Evolutionary conservation across 1,140 invertebrate species (phyloP).

Genomic region (Anoplophora glabripennis): DNA sequence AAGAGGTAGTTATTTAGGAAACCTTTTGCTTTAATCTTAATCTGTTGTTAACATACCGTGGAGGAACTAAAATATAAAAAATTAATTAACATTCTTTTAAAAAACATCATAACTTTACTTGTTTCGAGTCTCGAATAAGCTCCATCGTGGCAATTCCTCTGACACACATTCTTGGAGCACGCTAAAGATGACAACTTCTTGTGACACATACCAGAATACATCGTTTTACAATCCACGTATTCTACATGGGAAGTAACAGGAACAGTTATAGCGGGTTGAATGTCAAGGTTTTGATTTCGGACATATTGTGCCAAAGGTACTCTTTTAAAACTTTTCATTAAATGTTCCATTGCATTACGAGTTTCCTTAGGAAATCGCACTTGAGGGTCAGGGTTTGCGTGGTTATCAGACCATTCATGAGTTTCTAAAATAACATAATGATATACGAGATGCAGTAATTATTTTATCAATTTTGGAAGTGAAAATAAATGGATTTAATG

Average conservation of each 20-base stretch:
- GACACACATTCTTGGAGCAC: neutral
- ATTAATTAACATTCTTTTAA: neutral
- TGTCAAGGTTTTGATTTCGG: conserved; percentile 4
- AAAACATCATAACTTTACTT: neutral
- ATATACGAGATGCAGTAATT: neutral
- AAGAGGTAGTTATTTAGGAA: too few species aligned
- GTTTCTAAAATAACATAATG: conserved; percentile 12
- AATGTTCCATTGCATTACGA: conserved; percentile 17
- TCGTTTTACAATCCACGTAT: neutral
- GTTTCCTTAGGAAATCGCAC: conserved; percentile 29
- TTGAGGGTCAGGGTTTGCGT: neutral
- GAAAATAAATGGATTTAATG: neutral
- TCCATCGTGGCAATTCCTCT: neutral
- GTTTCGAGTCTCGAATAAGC: neutral
- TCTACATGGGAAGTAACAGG: neutral
- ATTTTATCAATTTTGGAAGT: neutral
- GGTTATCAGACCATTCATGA: conserved; percentile 20
- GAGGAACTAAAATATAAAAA: too few species aligned
- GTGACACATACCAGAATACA: neutral
- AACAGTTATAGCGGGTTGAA: conserved; percentile 14
- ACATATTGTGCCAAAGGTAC: conserved; percentile 20
- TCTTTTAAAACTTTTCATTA: conserved; percentile 11
- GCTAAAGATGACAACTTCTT: neutral
- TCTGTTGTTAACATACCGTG: too few species aligned
- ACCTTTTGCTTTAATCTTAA: too few species aligned